Evolutionary conservation across 2,113 vertebrate genomes (phyloP).

Genomic region (Hydrolagus affinis): DNA sequence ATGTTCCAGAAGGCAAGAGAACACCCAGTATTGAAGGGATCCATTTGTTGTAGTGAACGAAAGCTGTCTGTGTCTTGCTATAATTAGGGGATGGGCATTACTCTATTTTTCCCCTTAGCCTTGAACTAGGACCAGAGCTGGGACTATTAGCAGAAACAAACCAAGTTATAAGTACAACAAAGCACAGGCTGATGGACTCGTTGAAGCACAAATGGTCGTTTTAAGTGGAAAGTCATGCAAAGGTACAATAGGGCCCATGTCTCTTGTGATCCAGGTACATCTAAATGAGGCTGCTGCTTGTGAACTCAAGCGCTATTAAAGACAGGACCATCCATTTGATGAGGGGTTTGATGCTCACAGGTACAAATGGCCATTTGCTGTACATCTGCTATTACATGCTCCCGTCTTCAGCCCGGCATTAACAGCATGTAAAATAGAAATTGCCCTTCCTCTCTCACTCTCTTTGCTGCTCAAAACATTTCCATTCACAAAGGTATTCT

Average conservation of each 20-base stretch:
- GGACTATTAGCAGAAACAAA: background rate
- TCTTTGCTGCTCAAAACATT: conserved; percentile 63
- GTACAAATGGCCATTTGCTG: conserved; percentile 90
- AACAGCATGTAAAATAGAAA: conserved; percentile 78
- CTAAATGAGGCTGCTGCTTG: conserved; percentile 51
- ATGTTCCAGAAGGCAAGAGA: background rate
- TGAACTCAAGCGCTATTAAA: conserved; percentile 82
- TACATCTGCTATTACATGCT: conserved; percentile 70
- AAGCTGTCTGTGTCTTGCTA: background rate
- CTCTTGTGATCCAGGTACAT: conserved; percentile 73
- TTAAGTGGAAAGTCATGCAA: conserved; percentile 85
- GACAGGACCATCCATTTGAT: conserved; percentile 49
- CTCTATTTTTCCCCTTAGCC: background rate
- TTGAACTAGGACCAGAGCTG: background rate
- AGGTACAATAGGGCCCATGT: conserved; percentile 61
- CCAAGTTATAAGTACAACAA: background rate
- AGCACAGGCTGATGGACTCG: conserved; percentile 53
- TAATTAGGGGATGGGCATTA: background rate
- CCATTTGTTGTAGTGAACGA: background rate
- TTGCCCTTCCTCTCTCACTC: conserved; percentile 38
- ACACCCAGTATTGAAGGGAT: background rate
- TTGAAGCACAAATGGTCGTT: conserved; percentile 59
- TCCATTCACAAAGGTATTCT: conserved; percentile 44
- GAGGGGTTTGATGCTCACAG: conserved; percentile 58
- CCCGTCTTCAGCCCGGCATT: conserved; percentile 58